Evolutionary conservation across 2,797 vertebrate species (phyloP).

Genomic region (Tokudaia tokunoshimensis): DNA sequence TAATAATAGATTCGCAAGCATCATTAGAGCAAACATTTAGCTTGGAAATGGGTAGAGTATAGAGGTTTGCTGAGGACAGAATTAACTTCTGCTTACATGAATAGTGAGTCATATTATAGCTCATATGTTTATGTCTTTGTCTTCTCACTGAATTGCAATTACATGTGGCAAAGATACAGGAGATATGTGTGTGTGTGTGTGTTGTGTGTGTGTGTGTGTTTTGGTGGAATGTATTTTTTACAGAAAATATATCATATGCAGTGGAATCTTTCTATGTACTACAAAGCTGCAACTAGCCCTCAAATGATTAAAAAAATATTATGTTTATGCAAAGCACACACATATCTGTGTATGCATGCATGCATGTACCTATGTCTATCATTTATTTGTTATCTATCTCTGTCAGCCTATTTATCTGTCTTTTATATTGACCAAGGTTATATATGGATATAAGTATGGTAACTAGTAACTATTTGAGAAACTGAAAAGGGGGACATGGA

Average conservation of each 20-base stretch:
- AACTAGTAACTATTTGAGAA: not conserved
- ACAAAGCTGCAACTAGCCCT: not conserved
- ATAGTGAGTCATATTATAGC: not conserved
- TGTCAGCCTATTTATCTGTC: not conserved
- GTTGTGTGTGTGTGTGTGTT: not conserved
- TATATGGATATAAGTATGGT: not conserved
- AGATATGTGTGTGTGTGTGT: not conserved
- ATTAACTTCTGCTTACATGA: not conserved
- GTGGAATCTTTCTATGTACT: not conserved
- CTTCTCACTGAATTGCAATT: not conserved
- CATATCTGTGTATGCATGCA: not conserved
- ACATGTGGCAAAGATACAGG: not conserved
- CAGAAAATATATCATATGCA: not conserved
- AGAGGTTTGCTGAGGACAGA: not conserved
- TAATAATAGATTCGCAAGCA: not conserved
- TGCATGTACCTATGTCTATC: not conserved
- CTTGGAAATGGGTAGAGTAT: not conserved
- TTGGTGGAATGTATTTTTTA: not conserved
- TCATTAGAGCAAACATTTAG: not conserved
- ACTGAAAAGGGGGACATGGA: not conserved
- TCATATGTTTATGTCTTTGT: not conserved
- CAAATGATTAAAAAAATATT: conserved; percentile 17
- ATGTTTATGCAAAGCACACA: not conserved
- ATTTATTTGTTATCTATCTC: not conserved
- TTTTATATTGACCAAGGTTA: not conserved